A percentile compares a stretch with the other conserved stretches of the same genome.
phyloP scores from a whole-genome alignment of 1,140 invertebrate species.

The Rhagoletis pomonella region DNA sequence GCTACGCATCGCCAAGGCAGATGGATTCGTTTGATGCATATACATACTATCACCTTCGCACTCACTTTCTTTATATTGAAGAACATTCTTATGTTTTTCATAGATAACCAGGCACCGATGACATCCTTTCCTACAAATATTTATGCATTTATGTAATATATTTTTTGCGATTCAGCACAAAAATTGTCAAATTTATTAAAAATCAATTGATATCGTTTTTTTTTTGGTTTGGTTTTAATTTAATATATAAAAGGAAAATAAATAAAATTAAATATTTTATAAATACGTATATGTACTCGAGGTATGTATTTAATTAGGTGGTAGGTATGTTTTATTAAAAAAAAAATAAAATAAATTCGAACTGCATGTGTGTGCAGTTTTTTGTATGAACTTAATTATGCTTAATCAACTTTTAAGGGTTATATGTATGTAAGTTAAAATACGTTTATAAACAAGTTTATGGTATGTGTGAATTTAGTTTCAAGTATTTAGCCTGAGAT shows the following conservation, averaged over 20 bases:
- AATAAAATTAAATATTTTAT: conserved; percentile 17
- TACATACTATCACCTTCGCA: conserved; percentile 77
- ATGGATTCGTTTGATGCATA: conserved; percentile 75
- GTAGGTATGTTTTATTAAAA: background rate
- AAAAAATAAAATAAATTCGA: background rate
- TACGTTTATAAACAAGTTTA: conserved; percentile 8
- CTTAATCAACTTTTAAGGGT: background rate
- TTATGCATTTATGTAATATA: conserved; percentile 64
- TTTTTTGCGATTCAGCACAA: conserved; percentile 11
- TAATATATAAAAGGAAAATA: conserved; percentile 47
- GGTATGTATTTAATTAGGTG: conserved; percentile 9
- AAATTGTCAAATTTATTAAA: conserved; percentile 30
- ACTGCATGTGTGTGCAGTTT: background rate
- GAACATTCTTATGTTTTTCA: conserved; percentile 92
- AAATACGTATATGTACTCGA: conserved; percentile 30
- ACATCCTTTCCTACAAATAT: conserved; percentile 77
- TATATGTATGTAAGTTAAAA: conserved; percentile 13
- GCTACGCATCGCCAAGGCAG: conserved; percentile 75
- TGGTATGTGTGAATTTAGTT: conserved; percentile 25
- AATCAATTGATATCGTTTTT: conserved; percentile 54
- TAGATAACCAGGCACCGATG: conserved; percentile 94
- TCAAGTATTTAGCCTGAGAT: background rate
- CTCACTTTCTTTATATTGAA: conserved; percentile 98
- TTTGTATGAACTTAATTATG: background rate
- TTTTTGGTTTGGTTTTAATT: conserved; percentile 64